Conservation (phyloP, 1,140 invertebrate species). For the Bombyx mandarina region DNA sequence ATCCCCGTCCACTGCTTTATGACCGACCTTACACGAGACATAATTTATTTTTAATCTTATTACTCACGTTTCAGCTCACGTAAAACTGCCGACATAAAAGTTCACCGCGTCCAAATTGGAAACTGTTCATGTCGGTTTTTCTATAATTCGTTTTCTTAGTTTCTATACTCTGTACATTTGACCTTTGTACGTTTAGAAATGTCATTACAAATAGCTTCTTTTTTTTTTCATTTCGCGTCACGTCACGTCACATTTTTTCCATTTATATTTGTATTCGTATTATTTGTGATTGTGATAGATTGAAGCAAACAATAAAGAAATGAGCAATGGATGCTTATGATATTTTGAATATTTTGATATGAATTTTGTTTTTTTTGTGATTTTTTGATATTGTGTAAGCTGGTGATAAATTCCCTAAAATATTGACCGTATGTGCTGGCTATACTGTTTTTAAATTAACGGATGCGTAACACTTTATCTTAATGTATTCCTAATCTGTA, state of each 20-base stretch:
- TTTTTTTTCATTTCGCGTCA: slow-evolving; percentile 15
- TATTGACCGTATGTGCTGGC: background rate
- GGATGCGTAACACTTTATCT: too few species aligned
- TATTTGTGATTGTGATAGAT: too few species aligned
- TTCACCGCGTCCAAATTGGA: slow-evolving; percentile 55
- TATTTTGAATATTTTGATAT: too few species aligned
- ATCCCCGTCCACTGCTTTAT: slow-evolving; percentile 13
- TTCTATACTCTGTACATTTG: slow-evolving; percentile 3
- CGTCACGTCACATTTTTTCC: slow-evolving; percentile 4
- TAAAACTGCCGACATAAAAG: slow-evolving; percentile 56
- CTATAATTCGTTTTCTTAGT: slow-evolving; percentile 12
- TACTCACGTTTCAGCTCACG: slow-evolving; percentile 58
- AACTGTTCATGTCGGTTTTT: slow-evolving; percentile 29
- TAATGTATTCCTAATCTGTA: too few species aligned
- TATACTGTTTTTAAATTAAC: background rate
- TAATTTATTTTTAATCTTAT: slow-evolving; percentile 60
- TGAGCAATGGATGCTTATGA: too few species aligned
- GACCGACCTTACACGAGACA: slow-evolving; percentile 25
- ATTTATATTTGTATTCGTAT: too few species aligned
- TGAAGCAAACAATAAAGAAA: too few species aligned
- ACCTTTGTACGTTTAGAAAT: background rate
- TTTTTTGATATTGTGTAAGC: too few species aligned
- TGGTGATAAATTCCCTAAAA: too few species aligned
- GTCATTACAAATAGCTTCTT: slow-evolving; percentile 5
- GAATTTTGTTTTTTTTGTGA: too few species aligned